Conservation (phyloP, 2,888 invertebrate species). For the Melangyna quadrimaculata region DNA sequence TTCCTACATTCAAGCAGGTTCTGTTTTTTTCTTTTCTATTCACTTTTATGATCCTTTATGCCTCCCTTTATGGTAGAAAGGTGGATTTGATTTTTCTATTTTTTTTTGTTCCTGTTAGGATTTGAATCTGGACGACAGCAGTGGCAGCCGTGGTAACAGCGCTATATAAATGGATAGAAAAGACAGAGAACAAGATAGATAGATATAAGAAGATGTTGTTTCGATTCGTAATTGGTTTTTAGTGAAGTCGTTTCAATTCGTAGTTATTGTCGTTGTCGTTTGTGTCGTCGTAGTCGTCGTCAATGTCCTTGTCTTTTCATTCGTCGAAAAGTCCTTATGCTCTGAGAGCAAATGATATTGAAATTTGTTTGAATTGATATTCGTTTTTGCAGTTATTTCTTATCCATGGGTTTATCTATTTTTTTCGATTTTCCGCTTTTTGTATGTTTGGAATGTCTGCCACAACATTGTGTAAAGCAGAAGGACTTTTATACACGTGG, state of each 20-base stretch:
- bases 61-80: slow-evolving; percentile 4
- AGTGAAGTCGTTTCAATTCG: slow-evolving; percentile 69
- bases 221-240: slow-evolving; percentile 72
- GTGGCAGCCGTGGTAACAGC: background rate
- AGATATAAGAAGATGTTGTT: slow-evolving; percentile 61
- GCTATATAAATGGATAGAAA: background rate
- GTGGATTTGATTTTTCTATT: slow-evolving; percentile 8
- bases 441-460: slow-evolving; percentile 33
- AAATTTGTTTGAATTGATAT: slow-evolving; percentile 71
- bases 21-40: slow-evolving; percentile 30
- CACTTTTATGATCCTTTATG: slow-evolving; percentile 20
- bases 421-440: slow-evolving; percentile 32
- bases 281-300: slow-evolving; percentile 55
- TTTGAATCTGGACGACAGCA: slow-evolving; percentile 17
- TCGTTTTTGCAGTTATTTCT: slow-evolving; percentile 45
- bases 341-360: slow-evolving; percentile 69
- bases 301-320: slow-evolving; percentile 40
- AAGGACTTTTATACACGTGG: slow-evolving; percentile 30
- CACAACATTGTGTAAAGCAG: slow-evolving; percentile 1
- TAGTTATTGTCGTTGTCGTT: slow-evolving; percentile 51
- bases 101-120: background rate
- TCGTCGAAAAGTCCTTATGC: slow-evolving; percentile 38
- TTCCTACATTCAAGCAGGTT: slow-evolving; percentile 44
- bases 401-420: slow-evolving; percentile 53
- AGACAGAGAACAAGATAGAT: slow-evolving; percentile 7